These are phyloP conservation scores for Lissocephala sabroskyi DNA, from an alignment of 2,888 invertebrate species.

Conservation along the genomic window DNA sequence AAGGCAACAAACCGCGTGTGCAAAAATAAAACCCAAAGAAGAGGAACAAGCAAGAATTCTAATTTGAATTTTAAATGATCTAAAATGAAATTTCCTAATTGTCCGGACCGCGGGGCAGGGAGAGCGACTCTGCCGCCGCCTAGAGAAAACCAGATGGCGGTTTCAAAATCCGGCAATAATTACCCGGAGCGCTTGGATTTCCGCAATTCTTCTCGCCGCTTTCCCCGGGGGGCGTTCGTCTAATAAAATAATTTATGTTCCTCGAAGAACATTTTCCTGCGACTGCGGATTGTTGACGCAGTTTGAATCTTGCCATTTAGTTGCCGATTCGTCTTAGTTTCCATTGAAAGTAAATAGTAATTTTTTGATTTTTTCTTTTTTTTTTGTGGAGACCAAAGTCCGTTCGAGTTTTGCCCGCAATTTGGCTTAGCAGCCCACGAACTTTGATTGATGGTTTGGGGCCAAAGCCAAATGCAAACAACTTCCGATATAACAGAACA, in stretches of 20 bases:
- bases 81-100: slow-evolving; percentile 18
- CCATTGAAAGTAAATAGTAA: too few relatives aligned
- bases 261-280: slow-evolving; percentile 37
- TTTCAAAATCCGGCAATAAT: slow-evolving; percentile 2
- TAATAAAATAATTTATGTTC: slow-evolving; percentile 37
- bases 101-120: background rate
- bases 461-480: slow-evolving; percentile 37
- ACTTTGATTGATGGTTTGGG: slow-evolving; percentile 37
- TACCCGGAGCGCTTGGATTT: slow-evolving; percentile 15
- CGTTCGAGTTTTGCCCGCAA: too few relatives aligned
- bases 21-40: slow-evolving; percentile 9
- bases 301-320: too few relatives aligned
- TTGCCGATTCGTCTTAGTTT: too few relatives aligned
- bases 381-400: slow-evolving; percentile 31
- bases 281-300: too few relatives aligned
- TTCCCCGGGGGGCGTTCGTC: slow-evolving; percentile 13
- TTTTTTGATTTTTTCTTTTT: slow-evolving; percentile 2
- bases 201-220: slow-evolving; percentile 21
- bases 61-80: background rate
- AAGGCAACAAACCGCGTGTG: slow-evolving; percentile 11
- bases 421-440: slow-evolving; percentile 27
- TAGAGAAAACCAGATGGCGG: slow-evolving; percentile 34
- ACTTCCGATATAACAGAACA: slow-evolving; percentile 36
- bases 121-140: background rate
- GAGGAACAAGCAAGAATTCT: too few relatives aligned